phyloP scores from a whole-genome alignment of 2,888 invertebrate genomes.

The Eubasilissa splendida region DNA sequence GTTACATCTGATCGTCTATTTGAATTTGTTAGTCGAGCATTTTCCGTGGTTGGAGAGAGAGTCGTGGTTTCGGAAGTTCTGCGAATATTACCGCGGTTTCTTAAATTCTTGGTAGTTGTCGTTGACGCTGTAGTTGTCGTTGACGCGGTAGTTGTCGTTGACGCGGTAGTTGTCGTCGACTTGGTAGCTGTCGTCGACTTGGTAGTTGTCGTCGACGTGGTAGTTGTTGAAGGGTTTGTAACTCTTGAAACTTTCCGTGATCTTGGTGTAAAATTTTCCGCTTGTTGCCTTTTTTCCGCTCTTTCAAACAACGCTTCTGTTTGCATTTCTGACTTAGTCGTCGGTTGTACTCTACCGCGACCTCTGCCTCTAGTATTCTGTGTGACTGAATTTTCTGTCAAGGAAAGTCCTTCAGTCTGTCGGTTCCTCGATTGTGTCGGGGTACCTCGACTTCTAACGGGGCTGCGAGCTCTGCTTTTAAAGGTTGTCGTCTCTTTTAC shows the following conservation, averaged over 20 bases:
- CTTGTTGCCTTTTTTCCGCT: slow-evolving; percentile 17
- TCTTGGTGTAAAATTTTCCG: slow-evolving; percentile 36
- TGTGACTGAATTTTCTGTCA: slow-evolving; percentile 62
- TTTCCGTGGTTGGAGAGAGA: background rate
- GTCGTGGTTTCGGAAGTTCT: slow-evolving; percentile 21
- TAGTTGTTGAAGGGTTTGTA: slow-evolving; percentile 27
- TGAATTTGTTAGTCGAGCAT: background rate
- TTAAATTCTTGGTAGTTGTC: slow-evolving; percentile 6
- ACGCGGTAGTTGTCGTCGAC: slow-evolving; percentile 18
- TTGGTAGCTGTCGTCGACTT: background rate
- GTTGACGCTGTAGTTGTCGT: slow-evolving; percentile 23
- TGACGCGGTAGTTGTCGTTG: slow-evolving; percentile 22
- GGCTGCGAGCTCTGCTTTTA: slow-evolving; percentile 20
- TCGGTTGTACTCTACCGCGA: slow-evolving; percentile 67
- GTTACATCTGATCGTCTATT: slow-evolving; percentile 34
- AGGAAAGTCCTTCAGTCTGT: slow-evolving; percentile 61
- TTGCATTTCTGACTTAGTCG: slow-evolving; percentile 32
- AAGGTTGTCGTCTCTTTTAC: slow-evolving; percentile 15
- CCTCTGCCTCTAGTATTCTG: slow-evolving; percentile 61
- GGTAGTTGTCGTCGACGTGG: background rate
- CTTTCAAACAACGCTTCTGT: slow-evolving; percentile 54
- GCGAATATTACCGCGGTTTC: slow-evolving; percentile 45
- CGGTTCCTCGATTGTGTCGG: slow-evolving; percentile 60
- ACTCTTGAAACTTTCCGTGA: slow-evolving; percentile 33
- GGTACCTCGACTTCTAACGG: slow-evolving; percentile 61